Evolutionary conservation across 2,888 invertebrate species (phyloP).

Genomic region (Conistra vaccinii): DNA sequence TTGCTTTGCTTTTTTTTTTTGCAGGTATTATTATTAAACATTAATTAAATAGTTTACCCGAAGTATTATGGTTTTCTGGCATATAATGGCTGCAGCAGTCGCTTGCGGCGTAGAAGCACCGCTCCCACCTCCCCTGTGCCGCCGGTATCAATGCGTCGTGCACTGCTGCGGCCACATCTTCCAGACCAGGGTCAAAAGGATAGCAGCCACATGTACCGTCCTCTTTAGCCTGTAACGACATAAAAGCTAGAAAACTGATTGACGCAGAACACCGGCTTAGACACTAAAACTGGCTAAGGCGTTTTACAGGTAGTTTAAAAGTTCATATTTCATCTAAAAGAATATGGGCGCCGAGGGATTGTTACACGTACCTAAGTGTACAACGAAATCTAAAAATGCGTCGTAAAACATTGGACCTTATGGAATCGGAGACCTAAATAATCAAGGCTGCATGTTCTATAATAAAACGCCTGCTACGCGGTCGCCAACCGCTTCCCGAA

Average conservation of each 20-base stretch:
- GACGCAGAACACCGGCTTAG: no score
- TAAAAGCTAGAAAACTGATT: background rate
- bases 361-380: background rate
- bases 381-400: background rate
- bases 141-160: conserved; percentile 79
- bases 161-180: conserved; percentile 79
- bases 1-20: no score
- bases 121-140: conserved; percentile 85
- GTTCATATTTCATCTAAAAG: background rate
- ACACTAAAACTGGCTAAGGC: background rate
- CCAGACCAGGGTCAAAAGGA: conserved; percentile 85
- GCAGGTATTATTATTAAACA: background rate
- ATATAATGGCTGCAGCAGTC: conserved; percentile 85
- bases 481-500: no score
- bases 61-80: conserved; percentile 65
- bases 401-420: background rate
- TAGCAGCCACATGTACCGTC: conserved; percentile 87
- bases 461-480: no score
- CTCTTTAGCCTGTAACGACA: conserved; percentile 76
- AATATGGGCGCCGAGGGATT: background rate
- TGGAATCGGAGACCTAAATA: background rate
- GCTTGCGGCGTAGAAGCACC: conserved; percentile 82
- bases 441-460: background rate
- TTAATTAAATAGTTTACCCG: conserved; percentile 65
- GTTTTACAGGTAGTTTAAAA: background rate